A percentile compares a stretch with the other conserved stretches of the same genome.
Evolutionary conservation across 2,888 invertebrate species (phyloP).

Genomic region (Coecobrya sp.): DNA sequence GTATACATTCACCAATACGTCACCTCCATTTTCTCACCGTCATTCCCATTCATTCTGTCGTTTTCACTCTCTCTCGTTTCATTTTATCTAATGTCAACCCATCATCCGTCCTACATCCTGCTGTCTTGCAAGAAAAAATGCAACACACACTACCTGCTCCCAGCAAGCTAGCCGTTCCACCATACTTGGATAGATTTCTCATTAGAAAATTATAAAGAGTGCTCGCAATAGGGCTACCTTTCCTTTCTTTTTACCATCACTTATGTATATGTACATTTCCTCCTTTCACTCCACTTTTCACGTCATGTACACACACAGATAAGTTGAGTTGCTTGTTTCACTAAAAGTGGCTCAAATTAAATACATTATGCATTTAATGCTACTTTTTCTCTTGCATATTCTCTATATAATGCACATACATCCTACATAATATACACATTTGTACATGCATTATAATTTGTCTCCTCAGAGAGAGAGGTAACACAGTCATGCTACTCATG

Average conservation of each 20-base stretch:
- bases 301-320: background rate
- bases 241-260: background rate
- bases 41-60: background rate
- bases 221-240: background rate
- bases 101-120: background rate
- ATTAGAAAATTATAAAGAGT: constrained; percentile 3
- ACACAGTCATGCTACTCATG: background rate
- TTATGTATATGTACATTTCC: background rate
- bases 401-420: background rate
- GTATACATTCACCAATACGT: background rate
- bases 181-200: constrained; percentile 20
- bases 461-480: background rate
- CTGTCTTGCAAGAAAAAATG: background rate
- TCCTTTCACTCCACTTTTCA: background rate
- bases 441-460: background rate
- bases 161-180: background rate
- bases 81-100: constrained; percentile 13
- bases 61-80: background rate
- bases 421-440: background rate
- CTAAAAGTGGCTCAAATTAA: constrained; percentile 19
- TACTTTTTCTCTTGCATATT: background rate
- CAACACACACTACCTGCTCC: background rate
- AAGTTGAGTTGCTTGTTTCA: background rate
- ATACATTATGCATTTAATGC: constrained; percentile 45
- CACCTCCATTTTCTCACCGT: constrained; percentile 6